These are phyloP conservation scores for Clunio marinus DNA, from an alignment of 2,888 invertebrate genomes.

Conservation along the genomic window DNA sequence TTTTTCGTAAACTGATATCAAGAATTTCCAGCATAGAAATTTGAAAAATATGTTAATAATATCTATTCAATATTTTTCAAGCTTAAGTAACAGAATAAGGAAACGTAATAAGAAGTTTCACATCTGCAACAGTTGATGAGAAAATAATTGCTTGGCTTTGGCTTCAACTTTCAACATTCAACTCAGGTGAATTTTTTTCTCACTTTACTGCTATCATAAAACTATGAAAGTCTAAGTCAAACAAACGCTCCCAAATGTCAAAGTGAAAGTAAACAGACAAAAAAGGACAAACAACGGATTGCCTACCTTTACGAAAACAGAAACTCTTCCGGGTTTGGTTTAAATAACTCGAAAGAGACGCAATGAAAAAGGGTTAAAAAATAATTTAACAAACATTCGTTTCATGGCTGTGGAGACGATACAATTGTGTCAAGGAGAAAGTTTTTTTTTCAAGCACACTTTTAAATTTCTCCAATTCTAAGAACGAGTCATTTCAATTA, in stretches of 20 bases:
- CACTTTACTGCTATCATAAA: slow-evolving; percentile 26
- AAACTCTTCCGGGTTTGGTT: slow-evolving; percentile 31
- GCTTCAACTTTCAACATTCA: background rate
- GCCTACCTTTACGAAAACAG: background rate
- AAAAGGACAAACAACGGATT: background rate
- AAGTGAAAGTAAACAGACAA: slow-evolving; percentile 29
- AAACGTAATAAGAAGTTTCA: background rate
- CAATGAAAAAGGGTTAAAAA: slow-evolving; percentile 23
- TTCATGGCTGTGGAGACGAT: slow-evolving; percentile 5
- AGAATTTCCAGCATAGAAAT: background rate
- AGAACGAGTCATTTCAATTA: background rate
- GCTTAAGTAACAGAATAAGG: too few relatives aligned
- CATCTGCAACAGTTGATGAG: background rate
- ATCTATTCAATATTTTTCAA: background rate
- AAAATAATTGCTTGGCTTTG: background rate
- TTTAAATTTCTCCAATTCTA: background rate
- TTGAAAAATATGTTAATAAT: background rate
- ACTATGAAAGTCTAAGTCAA: background rate
- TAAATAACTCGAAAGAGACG: background rate
- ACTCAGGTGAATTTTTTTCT: slow-evolving; percentile 20
- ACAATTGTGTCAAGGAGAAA: slow-evolving; percentile 2
- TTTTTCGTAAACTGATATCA: too few relatives aligned
- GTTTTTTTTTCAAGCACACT: slow-evolving; percentile 20
- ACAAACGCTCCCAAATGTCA: background rate
- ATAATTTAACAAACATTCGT: background rate